Evolutionary conservation across 2,113 vertebrate species (phyloP).

Genomic region (Scartelaos histophorus): DNA sequence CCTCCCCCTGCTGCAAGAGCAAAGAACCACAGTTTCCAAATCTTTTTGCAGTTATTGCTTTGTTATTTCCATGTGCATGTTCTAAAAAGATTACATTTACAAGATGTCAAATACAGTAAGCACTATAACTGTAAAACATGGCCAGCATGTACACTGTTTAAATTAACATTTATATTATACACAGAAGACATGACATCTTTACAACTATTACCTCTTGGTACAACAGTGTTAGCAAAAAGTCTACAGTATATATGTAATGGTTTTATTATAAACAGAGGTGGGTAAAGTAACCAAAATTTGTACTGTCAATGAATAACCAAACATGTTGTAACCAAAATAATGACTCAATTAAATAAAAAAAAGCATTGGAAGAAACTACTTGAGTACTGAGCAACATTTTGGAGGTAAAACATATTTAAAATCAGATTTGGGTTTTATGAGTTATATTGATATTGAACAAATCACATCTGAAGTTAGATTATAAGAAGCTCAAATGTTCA

Average conservation of each 20-base stretch:
- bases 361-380: too few relatives aligned
- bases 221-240: background rate
- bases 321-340: too few relatives aligned
- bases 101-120: conserved; percentile 60
- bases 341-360: too few relatives aligned
- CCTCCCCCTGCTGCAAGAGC: conserved; percentile 52
- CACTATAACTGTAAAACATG: conserved; percentile 58
- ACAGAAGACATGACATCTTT: conserved; percentile 50
- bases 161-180: conserved; percentile 49
- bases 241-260: background rate
- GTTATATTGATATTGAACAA: too few relatives aligned
- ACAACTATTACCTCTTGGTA: conserved; percentile 34
- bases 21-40: conserved; percentile 20
- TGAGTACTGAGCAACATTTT: too few relatives aligned
- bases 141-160: conserved; percentile 73
- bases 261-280: background rate
- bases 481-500: too few relatives aligned
- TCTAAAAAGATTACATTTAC: conserved; percentile 22
- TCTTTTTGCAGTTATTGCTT: conserved; percentile 37
- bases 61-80: conserved; percentile 38
- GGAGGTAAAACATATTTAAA: too few relatives aligned
- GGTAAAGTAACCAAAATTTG: conserved; percentile 1
- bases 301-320: background rate
- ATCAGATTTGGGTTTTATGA: too few relatives aligned
- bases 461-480: too few relatives aligned